These are phyloP conservation scores for Aleiodes alternator DNA, from an alignment of 2,888 invertebrate genomes.

Conservation along the genomic window DNA sequence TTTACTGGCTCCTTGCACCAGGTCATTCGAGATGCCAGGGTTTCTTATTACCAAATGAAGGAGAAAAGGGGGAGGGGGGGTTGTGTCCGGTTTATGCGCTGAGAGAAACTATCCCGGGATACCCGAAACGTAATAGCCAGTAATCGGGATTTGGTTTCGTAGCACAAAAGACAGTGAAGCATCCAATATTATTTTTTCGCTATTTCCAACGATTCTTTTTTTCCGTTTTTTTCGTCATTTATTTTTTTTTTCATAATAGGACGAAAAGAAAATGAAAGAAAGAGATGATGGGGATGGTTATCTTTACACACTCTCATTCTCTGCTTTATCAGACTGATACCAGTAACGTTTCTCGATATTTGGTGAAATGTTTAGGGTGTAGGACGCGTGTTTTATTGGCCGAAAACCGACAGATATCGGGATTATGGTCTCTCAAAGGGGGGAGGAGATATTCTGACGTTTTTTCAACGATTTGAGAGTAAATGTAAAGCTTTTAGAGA, in stretches of 20 bases:
- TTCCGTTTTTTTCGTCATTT: background rate
- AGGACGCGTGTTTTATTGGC: conserved; percentile 79
- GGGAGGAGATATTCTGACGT: conserved; percentile 37
- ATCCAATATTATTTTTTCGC: background rate
- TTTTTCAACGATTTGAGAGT: conserved; percentile 41
- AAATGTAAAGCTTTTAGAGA: background rate
- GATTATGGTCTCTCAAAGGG: conserved; percentile 69
- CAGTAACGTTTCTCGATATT: conserved; percentile 62
- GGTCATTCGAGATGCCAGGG: conserved; percentile 72
- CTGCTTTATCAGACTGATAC: conserved; percentile 71
- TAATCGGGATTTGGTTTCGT: conserved; percentile 64
- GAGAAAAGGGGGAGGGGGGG: conserved; percentile 1
- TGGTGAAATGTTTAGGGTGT: conserved; percentile 49
- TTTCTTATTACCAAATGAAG: conserved; percentile 67
- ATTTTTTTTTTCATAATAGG: conserved; percentile 2
- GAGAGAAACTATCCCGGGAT: conserved; percentile 38
- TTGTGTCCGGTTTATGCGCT: conserved; percentile 52
- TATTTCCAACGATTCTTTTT: background rate
- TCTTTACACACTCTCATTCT: conserved; percentile 66
- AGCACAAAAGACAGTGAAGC: background rate
- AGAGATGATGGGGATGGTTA: conserved; percentile 65
- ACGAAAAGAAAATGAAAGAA: conserved; percentile 17
- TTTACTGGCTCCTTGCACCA: conserved; percentile 65
- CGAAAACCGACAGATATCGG: conserved; percentile 80
- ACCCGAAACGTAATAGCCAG: conserved; percentile 67